These are phyloP conservation scores for Hyphantria cunea DNA, from an alignment of 1,140 invertebrate species.

Conservation along the genomic window DNA sequence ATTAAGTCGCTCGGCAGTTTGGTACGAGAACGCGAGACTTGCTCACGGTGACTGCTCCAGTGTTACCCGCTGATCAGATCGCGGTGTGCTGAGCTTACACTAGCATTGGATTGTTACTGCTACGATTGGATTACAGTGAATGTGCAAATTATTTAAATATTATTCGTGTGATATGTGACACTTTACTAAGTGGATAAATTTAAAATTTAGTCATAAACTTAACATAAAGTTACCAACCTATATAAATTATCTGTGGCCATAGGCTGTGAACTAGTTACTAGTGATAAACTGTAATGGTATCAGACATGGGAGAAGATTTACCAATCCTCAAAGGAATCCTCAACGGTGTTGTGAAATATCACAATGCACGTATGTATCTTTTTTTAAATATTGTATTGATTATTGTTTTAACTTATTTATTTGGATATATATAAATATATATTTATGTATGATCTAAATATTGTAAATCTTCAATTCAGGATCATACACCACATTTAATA, in stretches of 20 bases:
- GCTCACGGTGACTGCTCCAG: constrained; percentile 53
- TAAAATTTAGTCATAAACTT: constrained; percentile 47
- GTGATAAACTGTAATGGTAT: constrained; percentile 76
- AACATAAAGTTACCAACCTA: constrained; percentile 70
- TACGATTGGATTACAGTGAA: constrained; percentile 73
- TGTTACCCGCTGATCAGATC: constrained; percentile 47
- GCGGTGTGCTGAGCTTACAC: constrained; percentile 40
- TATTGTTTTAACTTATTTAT: too few relatives aligned
- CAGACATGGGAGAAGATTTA: constrained; percentile 91
- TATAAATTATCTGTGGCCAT: constrained; percentile 68
- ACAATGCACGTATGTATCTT: constrained; percentile 93
- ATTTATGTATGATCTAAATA: too few relatives aligned
- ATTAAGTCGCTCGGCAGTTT: constrained; percentile 64
- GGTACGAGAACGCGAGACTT: constrained; percentile 63
- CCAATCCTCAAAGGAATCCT: constrained; percentile 94
- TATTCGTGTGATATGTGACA: constrained; percentile 73
- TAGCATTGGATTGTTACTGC: constrained; percentile 59
- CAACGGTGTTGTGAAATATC: constrained; percentile 93
- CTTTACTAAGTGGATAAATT: constrained; percentile 45
- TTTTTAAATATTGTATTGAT: constrained; percentile 13
- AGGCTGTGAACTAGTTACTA: constrained; percentile 76
- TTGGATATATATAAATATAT: too few relatives aligned
- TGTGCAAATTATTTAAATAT: constrained; percentile 46
- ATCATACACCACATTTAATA: too few relatives aligned
- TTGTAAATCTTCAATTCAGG: too few relatives aligned